Percentiles rank a stretch among this genome's conserved stretches.
Conservation (phyloP, 2,113 vertebrate genomes). For the Conger conger region DNA sequence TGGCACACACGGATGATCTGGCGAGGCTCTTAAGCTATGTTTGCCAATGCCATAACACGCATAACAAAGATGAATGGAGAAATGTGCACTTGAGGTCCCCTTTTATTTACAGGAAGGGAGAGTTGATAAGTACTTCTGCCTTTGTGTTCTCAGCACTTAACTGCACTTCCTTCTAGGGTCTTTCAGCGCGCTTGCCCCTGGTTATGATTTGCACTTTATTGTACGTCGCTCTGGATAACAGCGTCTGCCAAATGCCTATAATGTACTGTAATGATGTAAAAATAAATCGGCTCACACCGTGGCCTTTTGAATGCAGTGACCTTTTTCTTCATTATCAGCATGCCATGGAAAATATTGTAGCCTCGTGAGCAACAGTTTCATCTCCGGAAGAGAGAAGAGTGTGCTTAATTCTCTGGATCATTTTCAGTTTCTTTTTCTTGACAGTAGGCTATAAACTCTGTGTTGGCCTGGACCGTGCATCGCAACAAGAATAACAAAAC, state of each 20-base stretch:
- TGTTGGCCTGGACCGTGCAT: background rate
- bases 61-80: background rate
- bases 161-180: no score
- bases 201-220: no score
- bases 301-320: background rate
- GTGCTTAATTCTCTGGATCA: background rate
- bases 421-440: background rate
- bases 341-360: background rate
- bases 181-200: no score
- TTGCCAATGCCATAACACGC: background rate
- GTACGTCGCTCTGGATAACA: no score
- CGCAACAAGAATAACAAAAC: background rate
- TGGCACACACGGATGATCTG: background rate
- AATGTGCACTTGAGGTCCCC: background rate
- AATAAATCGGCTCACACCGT: background rate
- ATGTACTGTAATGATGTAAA: background rate
- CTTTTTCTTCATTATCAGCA: background rate
- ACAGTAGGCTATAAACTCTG: no score
- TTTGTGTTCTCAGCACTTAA: background rate
- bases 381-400: background rate
- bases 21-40: background rate
- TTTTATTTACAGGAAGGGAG: background rate
- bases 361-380: no score
- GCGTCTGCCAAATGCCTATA: no score
- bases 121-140: background rate